Evolutionary conservation across 92 coral and sea anemone genomes (phyloP).

Genomic region (Phenganax subtilis): DNA sequence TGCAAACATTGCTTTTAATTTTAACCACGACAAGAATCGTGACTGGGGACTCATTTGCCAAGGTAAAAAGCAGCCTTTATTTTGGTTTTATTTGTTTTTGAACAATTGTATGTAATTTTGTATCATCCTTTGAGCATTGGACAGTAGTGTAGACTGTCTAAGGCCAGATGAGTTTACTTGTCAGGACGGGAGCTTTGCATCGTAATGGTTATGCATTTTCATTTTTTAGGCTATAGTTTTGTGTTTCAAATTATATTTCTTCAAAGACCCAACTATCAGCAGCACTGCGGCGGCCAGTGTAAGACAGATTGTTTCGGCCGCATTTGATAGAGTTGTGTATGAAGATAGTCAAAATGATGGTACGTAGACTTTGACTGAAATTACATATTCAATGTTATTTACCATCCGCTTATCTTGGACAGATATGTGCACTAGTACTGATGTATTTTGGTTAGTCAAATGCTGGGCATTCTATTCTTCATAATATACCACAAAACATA

Average conservation of each 20-base stretch:
- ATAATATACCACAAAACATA: no score
- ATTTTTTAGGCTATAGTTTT: conserved; percentile 81
- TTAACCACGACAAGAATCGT: conserved; percentile 85
- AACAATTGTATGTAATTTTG: not conserved
- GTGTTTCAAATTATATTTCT: conserved; percentile 86
- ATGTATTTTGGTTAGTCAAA: no score
- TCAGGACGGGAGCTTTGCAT: not conserved
- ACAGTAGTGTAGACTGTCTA: not conserved
- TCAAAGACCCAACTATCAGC: conserved; percentile 85
- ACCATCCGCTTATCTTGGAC: no score
- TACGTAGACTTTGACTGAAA: conserved; percentile 12
- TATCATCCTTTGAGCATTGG: not conserved
- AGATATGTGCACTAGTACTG: no score
- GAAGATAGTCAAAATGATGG: conserved; percentile 69
- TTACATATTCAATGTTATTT: no score
- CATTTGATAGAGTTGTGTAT: conserved; percentile 83
- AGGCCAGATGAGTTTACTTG: not conserved
- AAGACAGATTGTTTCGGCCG: conserved; percentile 93
- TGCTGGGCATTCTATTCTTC: no score
- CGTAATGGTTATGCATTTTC: not conserved
- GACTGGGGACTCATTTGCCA: conserved; percentile 83
- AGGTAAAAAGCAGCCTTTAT: conserved; percentile 43
- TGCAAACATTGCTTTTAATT: conserved; percentile 79
- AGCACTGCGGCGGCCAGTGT: conserved; percentile 98
- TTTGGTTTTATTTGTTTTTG: no score